phyloP scores from a whole-genome alignment of 1,140 invertebrate species.

The Leptinotarsa defecta region DNA sequence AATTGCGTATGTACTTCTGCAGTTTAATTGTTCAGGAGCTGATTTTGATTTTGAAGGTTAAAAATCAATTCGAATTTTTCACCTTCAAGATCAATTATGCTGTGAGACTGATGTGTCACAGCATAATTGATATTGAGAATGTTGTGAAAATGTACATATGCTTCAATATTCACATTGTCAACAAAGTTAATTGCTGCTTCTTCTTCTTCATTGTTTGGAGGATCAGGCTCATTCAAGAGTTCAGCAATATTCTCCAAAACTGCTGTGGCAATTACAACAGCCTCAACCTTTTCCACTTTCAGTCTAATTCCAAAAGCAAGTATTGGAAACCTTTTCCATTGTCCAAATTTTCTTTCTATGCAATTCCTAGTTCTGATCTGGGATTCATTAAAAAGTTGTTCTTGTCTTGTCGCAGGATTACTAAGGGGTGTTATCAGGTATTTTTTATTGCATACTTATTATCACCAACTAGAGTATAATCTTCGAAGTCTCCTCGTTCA shows the following conservation, averaged over 20 bases:
- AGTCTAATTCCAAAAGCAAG: constrained; percentile 45
- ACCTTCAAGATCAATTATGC: too few species aligned
- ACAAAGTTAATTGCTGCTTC: constrained; percentile 4
- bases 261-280: constrained; percentile 52
- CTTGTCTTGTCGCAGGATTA: constrained; percentile 35
- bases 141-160: neutral
- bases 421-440: constrained; percentile 49
- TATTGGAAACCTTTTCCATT: constrained; percentile 55
- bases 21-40: too few species aligned
- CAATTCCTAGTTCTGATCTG: constrained; percentile 55
- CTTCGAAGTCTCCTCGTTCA: neutral
- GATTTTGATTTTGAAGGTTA: too few species aligned
- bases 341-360: constrained; percentile 55
- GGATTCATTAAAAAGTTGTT: constrained; percentile 54
- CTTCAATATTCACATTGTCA: neutral
- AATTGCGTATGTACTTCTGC: too few species aligned
- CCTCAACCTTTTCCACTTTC: constrained; percentile 44
- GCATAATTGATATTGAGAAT: neutral
- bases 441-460: constrained; percentile 44
- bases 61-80: too few species aligned
- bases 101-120: too few species aligned
- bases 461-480: constrained; percentile 34
- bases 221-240: neutral
- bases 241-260: constrained; percentile 56
- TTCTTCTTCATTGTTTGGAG: too few species aligned